These are phyloP conservation scores for Poecilia latipinna DNA, from an alignment of 2,113 vertebrate species.

Conservation along the genomic window DNA sequence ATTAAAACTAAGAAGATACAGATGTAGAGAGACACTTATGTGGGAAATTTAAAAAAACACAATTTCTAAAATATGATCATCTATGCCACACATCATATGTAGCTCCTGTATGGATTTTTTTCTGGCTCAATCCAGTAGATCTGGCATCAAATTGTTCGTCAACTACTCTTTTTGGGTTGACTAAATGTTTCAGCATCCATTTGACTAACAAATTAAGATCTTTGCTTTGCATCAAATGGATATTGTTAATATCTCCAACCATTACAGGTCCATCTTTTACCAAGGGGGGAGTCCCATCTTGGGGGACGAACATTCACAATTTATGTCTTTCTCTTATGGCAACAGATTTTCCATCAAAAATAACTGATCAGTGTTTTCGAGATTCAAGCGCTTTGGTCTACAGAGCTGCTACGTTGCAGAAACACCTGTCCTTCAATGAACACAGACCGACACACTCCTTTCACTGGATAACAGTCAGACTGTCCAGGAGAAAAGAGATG, in stretches of 20 bases:
- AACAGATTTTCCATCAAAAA: constrained; percentile 4
- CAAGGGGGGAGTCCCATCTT: not conserved
- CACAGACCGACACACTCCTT: constrained; percentile 7
- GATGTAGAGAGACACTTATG: no score
- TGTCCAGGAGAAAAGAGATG: constrained; percentile 46
- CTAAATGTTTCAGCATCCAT: not conserved
- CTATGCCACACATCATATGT: no score
- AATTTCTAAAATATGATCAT: no score
- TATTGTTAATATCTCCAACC: not conserved
- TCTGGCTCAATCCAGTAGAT: no score
- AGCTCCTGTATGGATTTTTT: not conserved
- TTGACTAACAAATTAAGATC: not conserved
- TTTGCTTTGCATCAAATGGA: not conserved
- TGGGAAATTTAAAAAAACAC: no score
- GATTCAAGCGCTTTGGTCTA: not conserved
- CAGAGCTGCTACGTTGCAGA: constrained; percentile 7
- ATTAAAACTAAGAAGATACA: constrained; percentile 37
- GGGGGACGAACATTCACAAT: not conserved
- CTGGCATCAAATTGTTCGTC: not conserved
- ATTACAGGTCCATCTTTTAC: not conserved
- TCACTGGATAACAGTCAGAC: constrained; percentile 21
- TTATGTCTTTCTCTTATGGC: not conserved
- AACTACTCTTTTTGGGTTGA: not conserved
- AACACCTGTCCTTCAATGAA: constrained; percentile 8
- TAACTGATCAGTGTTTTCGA: constrained; percentile 3